Evolutionary conservation across 37 sponge, comb jelly and placozoan species (phyloP), one percentile per base, ranked within the genome.

Genomic region (Chondrilla cf. caribensis): DNA sequence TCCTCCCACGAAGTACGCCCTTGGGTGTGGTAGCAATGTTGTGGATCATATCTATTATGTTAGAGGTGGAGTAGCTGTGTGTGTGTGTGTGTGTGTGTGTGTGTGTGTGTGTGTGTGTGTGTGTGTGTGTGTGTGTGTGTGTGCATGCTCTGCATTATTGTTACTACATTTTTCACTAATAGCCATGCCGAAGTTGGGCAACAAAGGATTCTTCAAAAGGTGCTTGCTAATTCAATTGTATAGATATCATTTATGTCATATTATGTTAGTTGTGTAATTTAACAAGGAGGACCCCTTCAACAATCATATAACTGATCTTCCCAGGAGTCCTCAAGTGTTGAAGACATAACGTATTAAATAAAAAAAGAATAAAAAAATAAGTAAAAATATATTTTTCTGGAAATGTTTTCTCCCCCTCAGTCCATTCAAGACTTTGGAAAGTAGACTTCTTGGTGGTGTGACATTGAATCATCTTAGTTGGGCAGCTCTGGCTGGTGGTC

Each of bases 11-110:
- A 47, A 47, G 55, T 29, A 41, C 14, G 93, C 90, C 33, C 86
- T 96, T 24, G 97, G 97, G 24, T 96, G 94, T 73, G 97, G 97
- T 8, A 96, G 97, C 38, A 96, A 96, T 82, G 97, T 96, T 8
- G 89, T 93, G 29, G 93, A 96, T 68, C 80, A 90, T 44, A 85
- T 96, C 67, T 96, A 89, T 81, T 62, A 78, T 19, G 94, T 96
- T 8, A 81, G 77, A 89, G 92, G 95, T 4, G 5, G 17, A 24
- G 3, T 24, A 1, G 9, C 0, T 51, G 41, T 58, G 38, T n/a
- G 11, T 58, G 26, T 62, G 29, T 54, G 42, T 42, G 29, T 33
- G n/a, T 58, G 7, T 55, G 21, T 58, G 37, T 79, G 59, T 54
- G 24, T 54, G 8, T 42, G 18, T 14, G 18, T 60, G 51, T 43